Conservation (phyloP, 2,797 vertebrate species). For the Sebastes paucispinis region DNA sequence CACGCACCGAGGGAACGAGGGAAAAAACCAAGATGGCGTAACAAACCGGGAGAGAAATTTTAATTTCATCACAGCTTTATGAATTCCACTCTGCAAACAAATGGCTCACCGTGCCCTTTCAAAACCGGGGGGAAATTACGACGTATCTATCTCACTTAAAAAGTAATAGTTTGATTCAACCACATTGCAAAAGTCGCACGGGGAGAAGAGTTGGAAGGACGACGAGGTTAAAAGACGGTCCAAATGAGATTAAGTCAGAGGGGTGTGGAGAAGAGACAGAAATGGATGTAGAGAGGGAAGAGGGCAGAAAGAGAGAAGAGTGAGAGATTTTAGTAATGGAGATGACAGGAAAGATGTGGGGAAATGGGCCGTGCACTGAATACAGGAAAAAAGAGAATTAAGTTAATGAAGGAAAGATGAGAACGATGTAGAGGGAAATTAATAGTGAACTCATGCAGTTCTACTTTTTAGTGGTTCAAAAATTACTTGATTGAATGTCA, state of each 20-base stretch:
- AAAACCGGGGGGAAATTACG: background rate
- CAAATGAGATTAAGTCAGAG: slow-evolving; percentile 23
- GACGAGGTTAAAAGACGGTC: background rate
- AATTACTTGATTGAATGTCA: no score
- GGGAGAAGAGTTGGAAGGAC: background rate
- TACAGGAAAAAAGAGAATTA: slow-evolving; percentile 13
- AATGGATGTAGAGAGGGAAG: background rate
- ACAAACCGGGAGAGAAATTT: slow-evolving; percentile 27
- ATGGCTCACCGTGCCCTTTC: background rate
- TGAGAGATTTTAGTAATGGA: slow-evolving; percentile 28
- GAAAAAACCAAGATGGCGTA: slow-evolving; percentile 20
- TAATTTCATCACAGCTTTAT: slow-evolving; percentile 28
- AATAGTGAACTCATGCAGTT: slow-evolving; percentile 3
- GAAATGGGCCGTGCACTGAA: slow-evolving; percentile 35
- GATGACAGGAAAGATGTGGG: slow-evolving; percentile 36
- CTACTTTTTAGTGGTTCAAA: background rate
- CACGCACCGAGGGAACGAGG: background rate
- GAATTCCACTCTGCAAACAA: slow-evolving; percentile 28
- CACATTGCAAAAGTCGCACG: background rate
- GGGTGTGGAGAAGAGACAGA: slow-evolving; percentile 6
- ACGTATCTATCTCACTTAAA: background rate
- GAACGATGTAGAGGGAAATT: slow-evolving; percentile 11
- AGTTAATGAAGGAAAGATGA: slow-evolving; percentile 30
- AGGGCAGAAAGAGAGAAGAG: slow-evolving; percentile 24
- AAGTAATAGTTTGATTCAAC: background rate